Conservation (phyloP, 2,888 invertebrate species). For the Cataglyphis livida region DNA sequence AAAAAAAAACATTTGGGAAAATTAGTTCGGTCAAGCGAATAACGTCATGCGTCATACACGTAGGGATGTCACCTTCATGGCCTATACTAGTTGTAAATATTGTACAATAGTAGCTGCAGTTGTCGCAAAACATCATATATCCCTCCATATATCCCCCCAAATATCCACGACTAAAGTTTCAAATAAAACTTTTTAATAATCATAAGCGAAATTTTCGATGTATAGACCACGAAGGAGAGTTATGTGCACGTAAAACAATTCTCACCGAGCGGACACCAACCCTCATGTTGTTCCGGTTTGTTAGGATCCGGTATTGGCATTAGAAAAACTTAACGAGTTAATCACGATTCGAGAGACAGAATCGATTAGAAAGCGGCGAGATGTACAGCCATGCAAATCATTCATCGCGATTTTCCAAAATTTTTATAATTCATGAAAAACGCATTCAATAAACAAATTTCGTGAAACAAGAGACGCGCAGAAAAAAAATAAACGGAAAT, state of each 20-base stretch:
- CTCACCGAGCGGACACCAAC: conserved; percentile 95
- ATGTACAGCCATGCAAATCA: conserved; percentile 62
- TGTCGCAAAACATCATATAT: neutral
- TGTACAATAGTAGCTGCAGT: neutral
- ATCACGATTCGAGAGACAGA: conserved; percentile 66
- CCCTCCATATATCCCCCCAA: neutral
- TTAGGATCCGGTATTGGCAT: conserved; percentile 94
- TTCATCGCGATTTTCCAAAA: conserved; percentile 13
- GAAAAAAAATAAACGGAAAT: conserved; percentile 47
- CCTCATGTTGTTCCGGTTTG: conserved; percentile 96
- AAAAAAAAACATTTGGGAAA: conserved; percentile 32
- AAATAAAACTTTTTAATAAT: neutral
- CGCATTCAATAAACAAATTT: conserved; percentile 33
- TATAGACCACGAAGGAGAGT: conserved; percentile 74
- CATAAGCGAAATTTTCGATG: conserved; percentile 11
- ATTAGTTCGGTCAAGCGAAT: conserved; percentile 37
- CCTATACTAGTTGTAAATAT: conserved; percentile 38
- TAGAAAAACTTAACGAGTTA: conserved; percentile 84
- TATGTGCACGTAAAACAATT: conserved; percentile 81
- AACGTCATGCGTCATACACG: conserved; percentile 68
- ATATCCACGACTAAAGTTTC: neutral
- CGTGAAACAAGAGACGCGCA: conserved; percentile 39
- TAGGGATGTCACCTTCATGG: conserved; percentile 68
- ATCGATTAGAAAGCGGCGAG: conserved; percentile 59
- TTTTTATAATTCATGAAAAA: conserved; percentile 13